Percentiles rank a stretch among this genome's conserved stretches.
phyloP scores from a whole-genome alignment of 2,797 vertebrate species.

The Bradypodion ventrale region DNA sequence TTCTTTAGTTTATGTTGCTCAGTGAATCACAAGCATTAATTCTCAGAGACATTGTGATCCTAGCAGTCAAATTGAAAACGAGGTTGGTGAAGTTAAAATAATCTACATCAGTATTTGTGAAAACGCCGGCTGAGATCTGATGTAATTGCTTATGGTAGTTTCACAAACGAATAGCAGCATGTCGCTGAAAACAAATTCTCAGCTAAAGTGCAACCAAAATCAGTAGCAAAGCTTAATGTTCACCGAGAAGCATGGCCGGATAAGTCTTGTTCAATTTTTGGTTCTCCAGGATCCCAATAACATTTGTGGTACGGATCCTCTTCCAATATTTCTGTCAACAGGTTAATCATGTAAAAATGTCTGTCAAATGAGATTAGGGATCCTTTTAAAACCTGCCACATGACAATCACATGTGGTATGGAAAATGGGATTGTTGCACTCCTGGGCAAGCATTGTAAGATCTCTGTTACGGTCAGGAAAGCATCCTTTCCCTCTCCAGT shows the following conservation, averaged over 20 bases:
- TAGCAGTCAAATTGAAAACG: constrained; percentile 27
- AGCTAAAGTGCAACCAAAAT: accelerated
- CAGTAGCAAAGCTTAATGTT: constrained; percentile 26
- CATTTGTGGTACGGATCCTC: background rate
- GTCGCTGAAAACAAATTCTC: background rate
- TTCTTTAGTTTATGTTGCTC: constrained; percentile 49
- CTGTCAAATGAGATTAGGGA: background rate
- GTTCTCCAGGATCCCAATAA: background rate
- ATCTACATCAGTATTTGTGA: constrained; percentile 39
- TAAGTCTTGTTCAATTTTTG: background rate
- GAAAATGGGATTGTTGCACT: background rate
- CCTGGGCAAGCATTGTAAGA: background rate
- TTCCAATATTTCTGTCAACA: background rate
- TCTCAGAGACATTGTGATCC: constrained; percentile 46
- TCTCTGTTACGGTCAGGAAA: background rate
- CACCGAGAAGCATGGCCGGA: background rate
- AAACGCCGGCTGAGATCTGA: constrained; percentile 30
- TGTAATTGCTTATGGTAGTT: constrained; percentile 32
- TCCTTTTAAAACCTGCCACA: background rate
- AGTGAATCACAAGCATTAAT: constrained; percentile 43
- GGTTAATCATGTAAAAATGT: constrained; percentile 16
- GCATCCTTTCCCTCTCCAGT: background rate
- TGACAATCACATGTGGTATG: background rate
- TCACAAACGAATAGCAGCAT: constrained; percentile 19
- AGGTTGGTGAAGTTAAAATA: constrained; percentile 28